Evolutionary conservation across 2,888 invertebrate species (phyloP), one percentile per base, ranked within the genome.

Genomic region (Dryobotodes eremita): DNA sequence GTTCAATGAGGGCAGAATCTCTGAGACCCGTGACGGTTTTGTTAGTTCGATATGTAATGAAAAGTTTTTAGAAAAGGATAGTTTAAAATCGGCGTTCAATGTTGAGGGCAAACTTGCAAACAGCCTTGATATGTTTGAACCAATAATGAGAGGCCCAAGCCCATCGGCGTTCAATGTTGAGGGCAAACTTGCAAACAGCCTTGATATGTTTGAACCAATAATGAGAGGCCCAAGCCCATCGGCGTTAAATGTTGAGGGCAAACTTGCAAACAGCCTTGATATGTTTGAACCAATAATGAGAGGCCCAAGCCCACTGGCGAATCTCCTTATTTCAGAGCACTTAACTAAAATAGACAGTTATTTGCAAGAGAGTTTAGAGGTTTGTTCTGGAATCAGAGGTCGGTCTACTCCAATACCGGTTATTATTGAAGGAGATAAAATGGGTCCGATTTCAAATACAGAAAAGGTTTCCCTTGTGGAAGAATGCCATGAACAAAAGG

Each of bases 281-380:
- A 73, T 86, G 65, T 79, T 76, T 36, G 92, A 92, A 68, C 88
- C 92, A 50, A 73, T 89, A 65, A 86, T 89, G 75, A 92, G 95
- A 84, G 86, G 91, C 36, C 92, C 91, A 62, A 96, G 94, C 88
- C 96, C 96, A 66, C 89, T 96, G 71, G 95, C 94, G 15, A 96
- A 96, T 86, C 86, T 94, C 46, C 77, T 92, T 50, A 92, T 97
- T 69, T 92, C 96, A n/a, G 95, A 96, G 84, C 95, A 96, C 83
- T 86, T 97, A 86, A 93, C 92, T 31, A 96, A 95, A 91, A 96
- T 97, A 85, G 96, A 97, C 83, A 93, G 87, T 89, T 95, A 96
- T 87, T 91, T 97, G 83, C 95, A 96, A 91, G 95, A 96, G 89
- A 96, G 95, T 90, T 91, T 96, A 84, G 93, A 95, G 82, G 92